Conservation (phyloP, 2,888 invertebrate species). For the Ecliptopera silaceata region DNA sequence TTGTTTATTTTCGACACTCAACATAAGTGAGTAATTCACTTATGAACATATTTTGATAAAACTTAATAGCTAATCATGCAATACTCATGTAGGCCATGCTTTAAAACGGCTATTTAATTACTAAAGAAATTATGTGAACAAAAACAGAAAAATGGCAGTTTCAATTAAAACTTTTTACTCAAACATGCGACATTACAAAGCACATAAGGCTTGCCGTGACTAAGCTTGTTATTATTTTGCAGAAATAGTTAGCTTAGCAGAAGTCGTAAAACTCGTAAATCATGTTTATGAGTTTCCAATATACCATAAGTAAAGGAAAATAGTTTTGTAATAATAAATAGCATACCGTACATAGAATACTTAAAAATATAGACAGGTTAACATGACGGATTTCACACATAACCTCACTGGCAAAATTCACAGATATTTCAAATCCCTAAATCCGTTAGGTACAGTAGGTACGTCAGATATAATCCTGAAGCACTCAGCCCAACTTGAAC, state of each 20-base stretch:
- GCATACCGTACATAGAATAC: too few species aligned
- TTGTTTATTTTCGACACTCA: too few species aligned
- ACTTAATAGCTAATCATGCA: too few species aligned
- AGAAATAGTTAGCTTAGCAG: neutral
- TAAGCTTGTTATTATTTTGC: neutral
- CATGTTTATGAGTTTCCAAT: neutral
- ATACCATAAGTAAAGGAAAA: neutral
- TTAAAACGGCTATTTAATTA: constrained; percentile 4
- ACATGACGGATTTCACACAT: too few species aligned
- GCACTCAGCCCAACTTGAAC: constrained; percentile 17
- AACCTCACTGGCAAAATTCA: too few species aligned
- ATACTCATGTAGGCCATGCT: neutral
- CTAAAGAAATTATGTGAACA: neutral
- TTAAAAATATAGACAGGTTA: too few species aligned
- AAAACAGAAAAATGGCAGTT: constrained; percentile 10
- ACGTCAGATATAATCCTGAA: constrained; percentile 13
- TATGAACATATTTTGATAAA: too few species aligned
- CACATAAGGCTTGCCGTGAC: neutral
- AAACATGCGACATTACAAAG: constrained; percentile 15
- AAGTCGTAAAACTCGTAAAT: neutral
- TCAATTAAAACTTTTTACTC: constrained; percentile 5
- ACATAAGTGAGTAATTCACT: too few species aligned
- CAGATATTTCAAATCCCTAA: neutral
- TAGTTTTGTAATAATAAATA: too few species aligned
- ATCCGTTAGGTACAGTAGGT: neutral